Conservation (phyloP, 2,797 vertebrate species). For the Hyperoplus immaculatus region DNA sequence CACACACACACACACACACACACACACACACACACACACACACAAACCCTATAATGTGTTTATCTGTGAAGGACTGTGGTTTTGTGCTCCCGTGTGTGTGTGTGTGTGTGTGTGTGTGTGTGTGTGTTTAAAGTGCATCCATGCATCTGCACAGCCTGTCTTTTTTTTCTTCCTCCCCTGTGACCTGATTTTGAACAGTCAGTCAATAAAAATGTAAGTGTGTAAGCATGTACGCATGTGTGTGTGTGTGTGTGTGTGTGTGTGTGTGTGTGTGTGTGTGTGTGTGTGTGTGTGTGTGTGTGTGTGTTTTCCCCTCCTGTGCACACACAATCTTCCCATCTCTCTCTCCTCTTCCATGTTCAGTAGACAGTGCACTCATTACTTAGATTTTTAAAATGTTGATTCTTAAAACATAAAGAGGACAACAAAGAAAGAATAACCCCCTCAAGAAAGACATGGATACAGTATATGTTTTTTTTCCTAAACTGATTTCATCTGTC, state of each 20-base stretch:
- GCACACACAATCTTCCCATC: no score
- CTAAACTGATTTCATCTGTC: no score
- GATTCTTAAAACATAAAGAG: no score
- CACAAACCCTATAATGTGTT: slow-evolving; percentile 18
- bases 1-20: neutral
- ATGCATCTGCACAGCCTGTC: slow-evolving; percentile 6
- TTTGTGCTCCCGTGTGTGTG: slow-evolving; percentile 11
- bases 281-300: neutral
- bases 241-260: neutral
- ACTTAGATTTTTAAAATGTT: no score
- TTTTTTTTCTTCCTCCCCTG: neutral
- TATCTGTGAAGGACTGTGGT: slow-evolving; percentile 20
- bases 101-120: neutral
- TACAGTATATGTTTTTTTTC: no score
- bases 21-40: no score
- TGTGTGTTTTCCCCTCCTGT: no score
- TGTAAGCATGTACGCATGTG: neutral
- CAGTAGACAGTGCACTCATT: no score
- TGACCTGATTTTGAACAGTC: slow-evolving; percentile 31
- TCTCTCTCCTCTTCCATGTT: no score
- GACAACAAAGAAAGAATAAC: no score
- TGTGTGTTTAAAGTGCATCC: slow-evolving; percentile 2
- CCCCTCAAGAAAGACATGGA: no score
- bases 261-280: neutral
- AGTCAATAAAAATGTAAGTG: slow-evolving; percentile 24